Conservation (phyloP, 2,797 vertebrate species). For the Labroides dimidiatus region DNA sequence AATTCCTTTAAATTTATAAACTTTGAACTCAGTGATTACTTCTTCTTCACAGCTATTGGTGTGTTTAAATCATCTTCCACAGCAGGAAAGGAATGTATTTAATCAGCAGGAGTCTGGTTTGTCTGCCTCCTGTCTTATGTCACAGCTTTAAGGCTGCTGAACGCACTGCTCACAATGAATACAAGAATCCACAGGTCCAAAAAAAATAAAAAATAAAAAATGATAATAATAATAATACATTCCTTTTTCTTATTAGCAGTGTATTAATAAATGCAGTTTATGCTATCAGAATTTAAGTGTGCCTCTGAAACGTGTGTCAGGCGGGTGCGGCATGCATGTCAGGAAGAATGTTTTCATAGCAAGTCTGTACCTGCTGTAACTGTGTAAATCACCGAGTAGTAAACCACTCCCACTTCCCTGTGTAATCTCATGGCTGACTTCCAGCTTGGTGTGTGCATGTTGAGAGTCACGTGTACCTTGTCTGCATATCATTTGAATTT, state of each 20-base stretch:
- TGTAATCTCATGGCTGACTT: conserved; percentile 10
- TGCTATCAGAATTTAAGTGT: neutral
- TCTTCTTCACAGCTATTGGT: neutral
- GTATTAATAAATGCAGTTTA: neutral
- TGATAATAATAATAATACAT: too few relatives aligned
- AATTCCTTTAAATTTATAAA: neutral
- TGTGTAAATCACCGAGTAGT: conserved; percentile 7
- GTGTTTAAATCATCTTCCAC: neutral
- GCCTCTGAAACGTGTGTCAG: conserved; percentile 41
- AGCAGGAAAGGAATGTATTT: neutral
- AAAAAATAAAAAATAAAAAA: too few relatives aligned
- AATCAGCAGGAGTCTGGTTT: neutral
- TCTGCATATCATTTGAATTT: neutral
- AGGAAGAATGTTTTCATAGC: conserved; percentile 30
- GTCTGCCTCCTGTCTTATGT: neutral
- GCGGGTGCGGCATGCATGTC: conserved; percentile 35
- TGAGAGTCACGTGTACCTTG: neutral
- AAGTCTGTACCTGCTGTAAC: conserved; percentile 49
- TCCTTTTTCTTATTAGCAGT: neutral
- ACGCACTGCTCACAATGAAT: neutral
- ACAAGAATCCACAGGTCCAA: too few relatives aligned
- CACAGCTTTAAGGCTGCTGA: neutral
- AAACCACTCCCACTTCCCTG: conserved; percentile 26
- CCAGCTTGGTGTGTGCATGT: neutral
- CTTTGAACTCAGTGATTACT: neutral